Evolutionary conservation across 2,797 vertebrate species (phyloP), one percentile per base, ranked within the genome.

Genomic region (Malacoctenus gilli): DNA sequence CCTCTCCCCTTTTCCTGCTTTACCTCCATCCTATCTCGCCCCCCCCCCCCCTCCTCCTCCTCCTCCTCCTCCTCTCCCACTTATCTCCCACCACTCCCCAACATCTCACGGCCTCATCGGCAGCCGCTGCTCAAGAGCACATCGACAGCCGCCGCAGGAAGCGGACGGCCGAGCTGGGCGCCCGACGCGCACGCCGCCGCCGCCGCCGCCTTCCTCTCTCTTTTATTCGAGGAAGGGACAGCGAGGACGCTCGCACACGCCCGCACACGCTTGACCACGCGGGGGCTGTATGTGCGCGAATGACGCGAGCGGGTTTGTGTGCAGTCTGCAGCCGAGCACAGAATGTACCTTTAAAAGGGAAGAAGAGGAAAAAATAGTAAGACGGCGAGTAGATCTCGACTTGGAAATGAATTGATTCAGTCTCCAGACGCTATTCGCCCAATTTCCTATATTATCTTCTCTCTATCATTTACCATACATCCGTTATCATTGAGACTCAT

Each of bases 321-420:
- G 66, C 87, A 87, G 86, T 86, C 79, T 66, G 63, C 55, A 49
- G 79, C 61, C 72, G 80, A 83, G 78, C 59, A 84, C 66, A 67
- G 66, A 62, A 52, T 79, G 85, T 82, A 82, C 85, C 63, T 80
- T 71, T 32, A 59, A 71, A 75, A n/a, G n/a, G n/a, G n/a, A n/a
- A 18, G n/a, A n/a, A n/a, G n/a, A n/a, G n/a, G n/a, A n/a, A 16
- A 56, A 75, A 68, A 67, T 40, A 64, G 44, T 31, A 77, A 70
- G 75, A 74, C 74, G 53, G 53, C 70, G 67, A 77, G 76, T 70
- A 77, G 68, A 82, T 78, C 81, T 75, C 79, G 75, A 59, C 83
- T 83, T 68, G 2, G 80, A 80, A 91, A 90, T 92, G 82, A 91
- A 91, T 88, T 83, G 89, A 85, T 86, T 85, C 75, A 75, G 76